A percentile compares a stretch with the other conserved stretches of the same genome.
phyloP scores from a whole-genome alignment of 23 tunicate species.

The Styela clava region DNA sequence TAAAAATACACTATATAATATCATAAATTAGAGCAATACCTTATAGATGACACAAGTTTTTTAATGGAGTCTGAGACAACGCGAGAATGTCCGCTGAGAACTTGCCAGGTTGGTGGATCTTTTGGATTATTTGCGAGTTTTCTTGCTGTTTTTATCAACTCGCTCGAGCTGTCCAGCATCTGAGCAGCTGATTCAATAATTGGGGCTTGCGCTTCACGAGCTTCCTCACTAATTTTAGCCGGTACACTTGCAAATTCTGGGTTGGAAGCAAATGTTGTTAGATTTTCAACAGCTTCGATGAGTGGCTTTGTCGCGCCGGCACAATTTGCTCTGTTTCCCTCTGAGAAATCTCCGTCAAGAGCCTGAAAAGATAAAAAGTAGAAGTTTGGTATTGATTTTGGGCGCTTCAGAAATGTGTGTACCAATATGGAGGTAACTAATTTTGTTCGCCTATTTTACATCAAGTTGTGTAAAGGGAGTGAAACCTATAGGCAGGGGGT shows the following conservation, averaged over 20 bases:
- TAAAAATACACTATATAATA: too few species aligned
- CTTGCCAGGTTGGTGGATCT: constrained; percentile 98
- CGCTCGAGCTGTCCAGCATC: constrained; percentile 94
- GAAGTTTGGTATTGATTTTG: too few species aligned
- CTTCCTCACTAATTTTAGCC: constrained; percentile 82
- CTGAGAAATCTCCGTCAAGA: constrained; percentile 74
- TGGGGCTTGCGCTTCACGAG: constrained; percentile 87
- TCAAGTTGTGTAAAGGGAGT: too few species aligned
- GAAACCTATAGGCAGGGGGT: too few species aligned
- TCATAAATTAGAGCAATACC: too few species aligned
- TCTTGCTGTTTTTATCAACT: constrained; percentile 77
- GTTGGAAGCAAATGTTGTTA: constrained; percentile 81
- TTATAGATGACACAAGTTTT: constrained; percentile 84
- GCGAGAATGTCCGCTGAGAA: constrained; percentile 88
- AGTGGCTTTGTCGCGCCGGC: constrained; percentile 68
- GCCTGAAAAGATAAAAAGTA: constrained; percentile 39
- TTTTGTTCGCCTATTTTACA: too few species aligned
- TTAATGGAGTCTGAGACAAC: constrained; percentile 96
- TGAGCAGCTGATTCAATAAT: constrained; percentile 85
- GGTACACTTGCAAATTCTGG: constrained; percentile 96
- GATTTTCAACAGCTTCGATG: constrained; percentile 72
- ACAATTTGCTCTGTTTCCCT: constrained; percentile 53
- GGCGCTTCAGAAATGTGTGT: too few species aligned
- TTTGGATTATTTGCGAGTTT: constrained; percentile 83
- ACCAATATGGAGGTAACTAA: too few species aligned